Evolutionary conservation across 2,888 invertebrate genomes (phyloP).

Genomic region (Teleogryllus oceanicus): DNA sequence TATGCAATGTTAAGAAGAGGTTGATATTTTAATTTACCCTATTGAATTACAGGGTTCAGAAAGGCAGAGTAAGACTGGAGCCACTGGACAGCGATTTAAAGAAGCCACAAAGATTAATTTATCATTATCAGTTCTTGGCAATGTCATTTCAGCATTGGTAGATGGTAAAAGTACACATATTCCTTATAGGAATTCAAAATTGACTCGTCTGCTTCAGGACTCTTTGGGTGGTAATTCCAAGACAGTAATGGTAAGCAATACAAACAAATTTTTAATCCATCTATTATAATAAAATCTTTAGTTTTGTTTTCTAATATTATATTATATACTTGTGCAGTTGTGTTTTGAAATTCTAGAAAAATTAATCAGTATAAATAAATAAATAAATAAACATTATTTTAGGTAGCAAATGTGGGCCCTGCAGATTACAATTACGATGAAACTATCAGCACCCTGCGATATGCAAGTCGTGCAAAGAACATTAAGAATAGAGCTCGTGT

Average conservation of each 20-base stretch:
- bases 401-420: constrained; percentile 97
- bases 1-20: background rate
- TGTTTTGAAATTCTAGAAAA: background rate
- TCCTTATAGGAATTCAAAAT: constrained; percentile 96
- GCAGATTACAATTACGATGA: constrained; percentile 96
- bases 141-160: constrained; percentile 96
- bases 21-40: background rate
- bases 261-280: constrained; percentile 4
- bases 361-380: background rate
- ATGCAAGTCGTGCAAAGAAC: constrained; percentile 96
- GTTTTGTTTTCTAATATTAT: constrained; percentile 28
- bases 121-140: constrained; percentile 93
- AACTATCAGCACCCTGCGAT: constrained; percentile 91
- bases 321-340: background rate
- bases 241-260: constrained; percentile 74
- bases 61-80: constrained; percentile 94
- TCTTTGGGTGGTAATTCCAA: constrained; percentile 96
- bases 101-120: constrained; percentile 98
- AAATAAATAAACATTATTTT: constrained; percentile 34
- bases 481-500: constrained; percentile 94
- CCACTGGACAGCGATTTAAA: constrained; percentile 85
- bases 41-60: constrained; percentile 77
- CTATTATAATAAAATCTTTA: constrained; percentile 19
- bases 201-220: constrained; percentile 91
- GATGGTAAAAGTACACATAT: constrained; percentile 97